These are phyloP conservation scores for Apodemia zela DNA, from an alignment of 2,888 invertebrate species.

Conservation along the genomic window DNA sequence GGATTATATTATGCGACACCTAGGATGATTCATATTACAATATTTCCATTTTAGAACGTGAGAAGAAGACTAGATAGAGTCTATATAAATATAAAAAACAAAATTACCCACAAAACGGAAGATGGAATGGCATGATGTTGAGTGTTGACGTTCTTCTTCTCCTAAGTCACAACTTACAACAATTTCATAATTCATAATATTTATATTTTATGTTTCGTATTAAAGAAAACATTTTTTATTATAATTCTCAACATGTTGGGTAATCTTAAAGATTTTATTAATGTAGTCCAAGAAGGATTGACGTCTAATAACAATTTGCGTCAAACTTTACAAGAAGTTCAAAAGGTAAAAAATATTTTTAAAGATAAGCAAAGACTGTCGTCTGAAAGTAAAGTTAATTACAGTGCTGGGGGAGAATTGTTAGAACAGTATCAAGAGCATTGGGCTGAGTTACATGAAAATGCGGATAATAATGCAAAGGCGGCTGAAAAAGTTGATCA, in stretches of 20 bases:
- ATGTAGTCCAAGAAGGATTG: slow-evolving; percentile 70
- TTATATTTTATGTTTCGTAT: slow-evolving; percentile 19
- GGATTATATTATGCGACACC: too few relatives aligned
- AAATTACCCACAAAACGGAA: too few relatives aligned
- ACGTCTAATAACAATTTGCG: slow-evolving; percentile 62
- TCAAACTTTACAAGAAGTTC: slow-evolving; percentile 68
- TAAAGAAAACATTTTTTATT: background rate
- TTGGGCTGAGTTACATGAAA: slow-evolving; percentile 85
- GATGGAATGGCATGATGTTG: too few relatives aligned
- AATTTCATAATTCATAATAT: slow-evolving; percentile 13
- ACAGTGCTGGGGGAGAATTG: slow-evolving; percentile 84
- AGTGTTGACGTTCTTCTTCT: too few relatives aligned
- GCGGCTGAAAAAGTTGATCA: slow-evolving; percentile 77
- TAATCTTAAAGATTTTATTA: slow-evolving; percentile 70
- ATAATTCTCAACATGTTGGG: slow-evolving; percentile 54
- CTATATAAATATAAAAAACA: too few relatives aligned
- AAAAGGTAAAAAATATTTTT: slow-evolving; percentile 65
- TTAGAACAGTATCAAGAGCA: slow-evolving; percentile 85
- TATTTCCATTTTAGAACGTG: too few relatives aligned
- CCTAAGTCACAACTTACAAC: too few relatives aligned
- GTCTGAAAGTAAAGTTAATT: slow-evolving; percentile 62
- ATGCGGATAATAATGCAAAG: slow-evolving; percentile 85
- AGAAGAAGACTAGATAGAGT: too few relatives aligned
- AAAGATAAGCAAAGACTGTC: slow-evolving; percentile 59
- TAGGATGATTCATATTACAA: too few relatives aligned